Base-by-base conservation (phyloP, 2,888 invertebrate genomes). In the Podotricha telesiphe region DNA sequence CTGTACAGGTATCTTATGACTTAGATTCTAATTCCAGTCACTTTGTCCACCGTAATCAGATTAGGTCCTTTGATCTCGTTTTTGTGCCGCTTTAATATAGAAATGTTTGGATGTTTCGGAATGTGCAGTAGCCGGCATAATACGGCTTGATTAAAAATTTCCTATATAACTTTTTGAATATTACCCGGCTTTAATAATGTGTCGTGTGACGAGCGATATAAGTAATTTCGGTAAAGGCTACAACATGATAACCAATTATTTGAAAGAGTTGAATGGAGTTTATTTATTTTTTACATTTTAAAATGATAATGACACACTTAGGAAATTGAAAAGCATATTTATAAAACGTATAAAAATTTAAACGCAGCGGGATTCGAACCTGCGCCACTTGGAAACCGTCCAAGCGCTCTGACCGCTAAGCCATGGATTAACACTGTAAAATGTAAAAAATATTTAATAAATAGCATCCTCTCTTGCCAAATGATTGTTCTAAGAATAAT, bases 21-120 rank as follows among this genome's bases (percentile, higher is more conserved):
- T 62, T 53, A 61, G 61, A 7, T 28, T 48, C 22, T 68, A 63
- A 68, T 68, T 56, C 55, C 56, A 50, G 62, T 62, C 62, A 48
- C 48, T 62, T 51, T 63, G 68, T 63, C 55, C 17, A 55, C 20
- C 55, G 55, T 68, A 50, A 67, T 67, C 50, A 67, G 48, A 67
- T 67, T 50, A 67, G 6, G 17, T 55, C 22, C 68, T 68, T 68
- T 68, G 68, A 68, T 63, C 68, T 48, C 68, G 40, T 68, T 63
- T 62, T 63, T 68, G 55, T 47, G 68, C 28, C 48, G 28, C 22
- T 63, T 68, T 63, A 63, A 63, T 63, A 68, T 68, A 40, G 48
- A 68, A 63, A 63, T 63, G 37, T 63, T 68, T 63, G 56, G 48
- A 19, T 40, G 62, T 34, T 15, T 45, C 22, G 55, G 68, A 63